phyloP scores from a whole-genome alignment of 1,140 invertebrate genomes.

The Drosophila nigromelanica region DNA sequence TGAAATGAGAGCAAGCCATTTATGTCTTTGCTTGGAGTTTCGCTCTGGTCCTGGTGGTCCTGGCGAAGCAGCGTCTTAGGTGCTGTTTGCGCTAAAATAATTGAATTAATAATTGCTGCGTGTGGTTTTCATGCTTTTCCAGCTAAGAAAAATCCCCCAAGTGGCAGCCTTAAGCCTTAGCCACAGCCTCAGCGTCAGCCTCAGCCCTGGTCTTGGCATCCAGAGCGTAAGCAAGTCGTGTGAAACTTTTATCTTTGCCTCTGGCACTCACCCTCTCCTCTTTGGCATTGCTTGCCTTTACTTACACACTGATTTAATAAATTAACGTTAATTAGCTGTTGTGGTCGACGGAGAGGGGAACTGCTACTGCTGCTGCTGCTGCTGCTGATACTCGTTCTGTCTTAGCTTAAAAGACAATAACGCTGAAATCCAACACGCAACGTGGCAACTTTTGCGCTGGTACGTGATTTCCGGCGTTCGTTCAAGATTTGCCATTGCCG shows the following conservation, averaged over 20 bases:
- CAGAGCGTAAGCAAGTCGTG: slow-evolving; percentile 54
- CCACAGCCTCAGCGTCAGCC: slow-evolving; percentile 17
- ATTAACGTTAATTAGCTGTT: slow-evolving; percentile 84
- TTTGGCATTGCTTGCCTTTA: slow-evolving; percentile 63
- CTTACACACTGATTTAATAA: slow-evolving; percentile 84
- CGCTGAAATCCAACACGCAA: slow-evolving; percentile 70
- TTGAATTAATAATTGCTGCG: slow-evolving; percentile 84
- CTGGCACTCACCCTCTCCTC: slow-evolving; percentile 22
- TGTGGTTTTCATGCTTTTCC: slow-evolving; percentile 83
- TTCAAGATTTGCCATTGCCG: slow-evolving; percentile 57
- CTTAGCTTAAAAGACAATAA: slow-evolving; percentile 81
- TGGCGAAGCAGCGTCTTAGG: slow-evolving; percentile 60
- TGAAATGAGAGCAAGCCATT: slow-evolving; percentile 65
- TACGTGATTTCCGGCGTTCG: slow-evolving; percentile 71
- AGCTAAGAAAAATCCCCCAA: slow-evolving; percentile 70
- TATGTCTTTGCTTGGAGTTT: slow-evolving; percentile 62
- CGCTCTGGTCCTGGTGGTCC: slow-evolving; percentile 7
- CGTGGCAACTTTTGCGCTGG: slow-evolving; percentile 66
- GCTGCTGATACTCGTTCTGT: slow-evolving; percentile 43
- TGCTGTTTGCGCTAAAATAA: slow-evolving; percentile 83
- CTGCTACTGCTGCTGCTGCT: neutral
- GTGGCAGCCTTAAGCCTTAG: slow-evolving; percentile 21
- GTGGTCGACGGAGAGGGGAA: slow-evolving; percentile 51
- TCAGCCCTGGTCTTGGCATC: slow-evolving; percentile 30
- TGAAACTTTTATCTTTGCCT: slow-evolving; percentile 76